Base-by-base conservation (phyloP, 92 coral and sea anemone species). In the Epizoanthus scotinus region DNA sequence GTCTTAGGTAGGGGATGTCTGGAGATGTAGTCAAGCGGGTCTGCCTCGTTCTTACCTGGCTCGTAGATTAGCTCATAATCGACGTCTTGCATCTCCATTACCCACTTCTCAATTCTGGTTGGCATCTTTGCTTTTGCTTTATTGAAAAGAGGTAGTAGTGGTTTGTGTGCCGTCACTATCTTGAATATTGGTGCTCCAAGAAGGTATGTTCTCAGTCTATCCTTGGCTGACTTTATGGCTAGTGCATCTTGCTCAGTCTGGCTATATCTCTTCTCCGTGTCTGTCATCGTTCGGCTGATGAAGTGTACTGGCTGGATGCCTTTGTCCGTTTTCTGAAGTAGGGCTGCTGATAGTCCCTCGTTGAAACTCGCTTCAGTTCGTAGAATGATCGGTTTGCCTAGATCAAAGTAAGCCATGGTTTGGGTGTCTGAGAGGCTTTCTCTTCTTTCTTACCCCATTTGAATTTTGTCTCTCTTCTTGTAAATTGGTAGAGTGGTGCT, bases 141-240 rank as follows among this genome's bases (percentile, higher is more conserved):
- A 67, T 82, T 82, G 70, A 86, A 74, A 5, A 86, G 24, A 18
- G 90, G 84, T n/a, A 86, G 17, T 18, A 78, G 79, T 34, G 84
- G 84, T 47, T 87, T 77, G 81, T 68, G 40, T 34, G 40, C 2
- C 6, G 40, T 34, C 40, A 34, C 40, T 0, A 34, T 34, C 40
- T 34, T 34, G 40, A 34, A 34, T 34, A 5, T 34, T 0, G 40
- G 40, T 34, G 40, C 40, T 34, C 40, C 40, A 2, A 77, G 84
- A 6, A 83, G 78, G 84, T 87, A 87, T 1, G 19, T 44, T 59
- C 86, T 40, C 22, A 82, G 58, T 38, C 86, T 71, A 1, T 83
- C 78, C 47, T 86, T 86, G 15, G 90, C 90, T 86, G 83, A 86
- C 34, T 64, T 84, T 65, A 85, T 85, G 31, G 89, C 89, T 31